phyloP scores from a whole-genome alignment of 2,113 vertebrate species.

The Lagopus muta region DNA sequence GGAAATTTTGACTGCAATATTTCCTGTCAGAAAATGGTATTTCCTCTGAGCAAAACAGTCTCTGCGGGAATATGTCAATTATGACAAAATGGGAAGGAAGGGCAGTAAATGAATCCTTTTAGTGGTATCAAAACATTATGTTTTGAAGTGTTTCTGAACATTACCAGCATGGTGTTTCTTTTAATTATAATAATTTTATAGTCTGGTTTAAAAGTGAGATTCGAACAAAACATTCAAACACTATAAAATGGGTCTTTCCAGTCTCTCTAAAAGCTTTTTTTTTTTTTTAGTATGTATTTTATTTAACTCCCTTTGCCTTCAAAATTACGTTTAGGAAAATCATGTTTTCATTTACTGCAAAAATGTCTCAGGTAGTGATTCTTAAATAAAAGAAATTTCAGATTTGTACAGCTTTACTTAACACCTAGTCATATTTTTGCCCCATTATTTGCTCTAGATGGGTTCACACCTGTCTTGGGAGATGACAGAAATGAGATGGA shows the following conservation, averaged over 20 bases:
- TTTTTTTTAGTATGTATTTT: background rate
- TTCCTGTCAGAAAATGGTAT: background rate
- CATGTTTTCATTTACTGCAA: background rate
- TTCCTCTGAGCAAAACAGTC: background rate
- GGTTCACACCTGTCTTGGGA: background rate
- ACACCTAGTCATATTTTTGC: background rate
- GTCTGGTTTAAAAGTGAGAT: background rate
- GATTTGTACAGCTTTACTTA: background rate
- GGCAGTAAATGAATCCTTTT: background rate
- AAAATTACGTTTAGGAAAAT: conserved; percentile 2
- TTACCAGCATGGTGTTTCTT: conserved; percentile 13
- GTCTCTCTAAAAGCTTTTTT: background rate
- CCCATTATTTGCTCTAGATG: background rate
- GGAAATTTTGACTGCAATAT: background rate
- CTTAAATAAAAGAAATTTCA: background rate
- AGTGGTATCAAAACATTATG: conserved; percentile 7
- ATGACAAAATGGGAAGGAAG: background rate
- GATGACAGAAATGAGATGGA: background rate
- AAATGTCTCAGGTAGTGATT: background rate
- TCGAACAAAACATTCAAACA: background rate
- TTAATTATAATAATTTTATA: conserved; percentile 24
- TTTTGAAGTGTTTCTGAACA: conserved; percentile 7
- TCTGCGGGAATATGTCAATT: conserved; percentile 1
- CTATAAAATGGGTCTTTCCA: background rate
- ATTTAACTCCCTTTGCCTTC: background rate